Percentiles rank a stretch among this genome's conserved stretches.
These are phyloP conservation scores for Ginglymostoma cirratum DNA, from an alignment of 2,113 vertebrate genomes.

Conservation along the genomic window DNA sequence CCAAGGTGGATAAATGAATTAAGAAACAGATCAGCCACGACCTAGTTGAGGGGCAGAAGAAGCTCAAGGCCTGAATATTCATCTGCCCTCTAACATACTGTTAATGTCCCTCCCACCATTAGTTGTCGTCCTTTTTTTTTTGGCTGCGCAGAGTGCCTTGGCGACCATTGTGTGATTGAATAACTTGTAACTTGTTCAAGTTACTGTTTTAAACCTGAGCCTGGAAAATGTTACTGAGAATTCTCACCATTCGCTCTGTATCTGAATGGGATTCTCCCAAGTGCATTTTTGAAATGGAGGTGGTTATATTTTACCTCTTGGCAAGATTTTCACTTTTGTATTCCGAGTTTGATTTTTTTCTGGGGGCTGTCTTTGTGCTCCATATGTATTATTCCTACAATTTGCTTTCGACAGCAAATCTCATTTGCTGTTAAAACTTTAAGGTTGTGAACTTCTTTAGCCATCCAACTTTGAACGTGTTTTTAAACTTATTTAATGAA, in stretches of 20 bases:
- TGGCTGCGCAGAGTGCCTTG: neutral
- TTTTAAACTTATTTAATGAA: neutral
- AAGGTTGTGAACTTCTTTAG: neutral
- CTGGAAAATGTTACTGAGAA: neutral
- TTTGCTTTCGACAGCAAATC: neutral
- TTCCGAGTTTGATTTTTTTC: neutral
- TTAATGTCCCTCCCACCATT: neutral
- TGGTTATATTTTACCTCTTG: neutral
- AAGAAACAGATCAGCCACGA: no score
- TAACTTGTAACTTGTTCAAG: neutral
- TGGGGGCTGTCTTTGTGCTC: neutral
- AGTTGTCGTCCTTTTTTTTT: neutral
- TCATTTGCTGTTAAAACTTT: neutral
- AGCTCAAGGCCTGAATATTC: neutral
- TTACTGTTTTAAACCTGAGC: neutral
- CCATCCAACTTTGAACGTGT: neutral
- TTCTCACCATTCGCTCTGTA: neutral
- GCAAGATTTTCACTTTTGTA: neutral
- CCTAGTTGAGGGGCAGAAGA: neutral
- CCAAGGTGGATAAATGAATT: neutral
- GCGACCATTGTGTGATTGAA: neutral
- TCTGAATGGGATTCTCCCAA: neutral
- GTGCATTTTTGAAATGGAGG: neutral
- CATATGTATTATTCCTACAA: neutral
- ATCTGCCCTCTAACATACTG: neutral